Conservation (phyloP, 2,888 invertebrate genomes). For the Ectobius pallidus region DNA sequence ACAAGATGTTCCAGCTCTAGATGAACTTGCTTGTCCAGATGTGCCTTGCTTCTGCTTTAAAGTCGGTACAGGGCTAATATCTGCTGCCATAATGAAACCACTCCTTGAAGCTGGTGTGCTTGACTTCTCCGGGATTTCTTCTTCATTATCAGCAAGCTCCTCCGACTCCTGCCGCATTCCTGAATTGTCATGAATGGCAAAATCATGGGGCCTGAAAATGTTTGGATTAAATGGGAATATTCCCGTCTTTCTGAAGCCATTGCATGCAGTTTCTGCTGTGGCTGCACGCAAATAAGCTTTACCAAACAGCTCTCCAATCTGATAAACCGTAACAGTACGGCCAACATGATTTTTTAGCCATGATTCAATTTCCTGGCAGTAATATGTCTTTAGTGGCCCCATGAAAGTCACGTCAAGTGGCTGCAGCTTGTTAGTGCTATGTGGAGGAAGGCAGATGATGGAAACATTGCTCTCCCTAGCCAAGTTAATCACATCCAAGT, state of each 20-base stretch:
- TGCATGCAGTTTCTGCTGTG: background rate
- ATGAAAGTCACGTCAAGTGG: slow-evolving; percentile 36
- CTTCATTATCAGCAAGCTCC: no score
- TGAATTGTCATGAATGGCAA: no score
- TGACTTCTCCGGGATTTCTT: no score
- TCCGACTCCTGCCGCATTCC: no score
- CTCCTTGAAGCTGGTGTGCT: no score
- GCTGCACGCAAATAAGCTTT: background rate
- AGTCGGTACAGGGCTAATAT: no score
- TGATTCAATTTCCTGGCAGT: no score
- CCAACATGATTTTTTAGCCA: background rate
- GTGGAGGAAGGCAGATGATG: background rate
- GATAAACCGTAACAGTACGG: background rate
- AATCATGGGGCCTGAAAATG: background rate
- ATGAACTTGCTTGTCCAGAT: no score
- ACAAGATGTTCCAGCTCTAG: no score
- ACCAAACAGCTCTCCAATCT: background rate
- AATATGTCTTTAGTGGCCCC: background rate
- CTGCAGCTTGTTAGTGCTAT: no score
- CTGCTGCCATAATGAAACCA: no score
- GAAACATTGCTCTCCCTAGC: slow-evolving; percentile 14
- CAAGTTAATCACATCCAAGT: slow-evolving; percentile 44
- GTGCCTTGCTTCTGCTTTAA: no score
- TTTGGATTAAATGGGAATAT: background rate
- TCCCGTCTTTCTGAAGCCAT: slow-evolving; percentile 2